Evolutionary conservation across 2,888 invertebrate genomes (phyloP).

Genomic region (Chaetogeoica ovagalla): DNA sequence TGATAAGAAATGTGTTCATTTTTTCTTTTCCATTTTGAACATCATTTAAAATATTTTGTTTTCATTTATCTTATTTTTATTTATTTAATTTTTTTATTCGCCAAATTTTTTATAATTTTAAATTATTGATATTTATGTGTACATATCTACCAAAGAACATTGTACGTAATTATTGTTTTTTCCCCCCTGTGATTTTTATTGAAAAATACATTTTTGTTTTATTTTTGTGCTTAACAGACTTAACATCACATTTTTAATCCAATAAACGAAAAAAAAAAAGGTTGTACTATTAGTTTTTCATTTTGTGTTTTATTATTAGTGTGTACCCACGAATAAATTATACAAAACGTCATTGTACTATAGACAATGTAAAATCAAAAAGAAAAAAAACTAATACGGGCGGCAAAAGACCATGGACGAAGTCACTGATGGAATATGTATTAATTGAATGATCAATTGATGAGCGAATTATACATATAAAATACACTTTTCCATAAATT

Average conservation of each 20-base stretch:
- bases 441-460: no score
- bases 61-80: slow-evolving; percentile 19
- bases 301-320: no score
- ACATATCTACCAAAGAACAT: slow-evolving; percentile 45
- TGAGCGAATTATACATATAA: no score
- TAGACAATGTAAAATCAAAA: no score
- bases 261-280: slow-evolving; percentile 28
- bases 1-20: slow-evolving; percentile 48
- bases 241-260: slow-evolving; percentile 50
- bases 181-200: not conserved
- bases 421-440: no score
- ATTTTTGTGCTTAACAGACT: slow-evolving; percentile 40
- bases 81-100: not conserved
- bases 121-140: slow-evolving; percentile 8
- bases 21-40: slow-evolving; percentile 28
- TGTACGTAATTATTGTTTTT: slow-evolving; percentile 37
- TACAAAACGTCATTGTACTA: no score
- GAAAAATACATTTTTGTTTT: not conserved
- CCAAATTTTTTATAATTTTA: slow-evolving; percentile 22
- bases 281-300: no score
- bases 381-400: no score
- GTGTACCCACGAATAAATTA: no score
- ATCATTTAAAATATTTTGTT: slow-evolving; percentile 19
- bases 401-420: no score
- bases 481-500: no score